Base-by-base conservation (phyloP, 2,888 invertebrate genomes). In the Synergus japonicus region DNA sequence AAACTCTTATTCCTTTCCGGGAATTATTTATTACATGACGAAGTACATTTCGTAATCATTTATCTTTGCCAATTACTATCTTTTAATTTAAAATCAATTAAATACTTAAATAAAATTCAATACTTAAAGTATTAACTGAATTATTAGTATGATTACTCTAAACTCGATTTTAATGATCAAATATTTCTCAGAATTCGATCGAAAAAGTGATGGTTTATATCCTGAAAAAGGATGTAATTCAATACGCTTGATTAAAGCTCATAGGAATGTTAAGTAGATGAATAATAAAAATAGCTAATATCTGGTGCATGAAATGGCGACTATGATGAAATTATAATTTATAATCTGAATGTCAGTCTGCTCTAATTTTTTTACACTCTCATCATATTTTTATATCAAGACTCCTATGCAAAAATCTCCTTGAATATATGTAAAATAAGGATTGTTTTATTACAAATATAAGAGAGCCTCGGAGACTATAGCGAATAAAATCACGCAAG, bases 401-500 rank as follows among this genome's bases (percentile, higher is more conserved):
- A 29, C 13, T 69, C 8, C 69, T 46, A 29, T 69, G 5, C 4
- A 49, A n/a, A 54, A 22, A 9, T 73, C 54, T 49, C 73, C 73
- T 73, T 73, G 73, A 37, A 29, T 49, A n/a, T 54, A 29, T 49
- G n/a, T 73, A 73, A 49, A 73, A 54, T 1, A 15, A 49, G 29
- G 37, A 73, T 15, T 54, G 29, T 46, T 22, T 73, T 73, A 73
- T 54, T 73, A 37, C 37, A 49, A 67, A 44, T 73, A 54, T 73
- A 73, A 73, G 54, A 73, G n/a, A 73, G 54, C 49, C 49, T 54
- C 54, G 49, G 15, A 54, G 15, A 49, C 15, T 73, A 69, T 46
- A 73, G 54, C 54, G 22, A 54, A 73, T 73, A 49, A 73, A 73
- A 73, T 49, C 73, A 73, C 73, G 73, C 73, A 54, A 73, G 73